Evolutionary conservation across 2,797 vertebrate species (phyloP).

Genomic region (Diglossa cyanea): DNA sequence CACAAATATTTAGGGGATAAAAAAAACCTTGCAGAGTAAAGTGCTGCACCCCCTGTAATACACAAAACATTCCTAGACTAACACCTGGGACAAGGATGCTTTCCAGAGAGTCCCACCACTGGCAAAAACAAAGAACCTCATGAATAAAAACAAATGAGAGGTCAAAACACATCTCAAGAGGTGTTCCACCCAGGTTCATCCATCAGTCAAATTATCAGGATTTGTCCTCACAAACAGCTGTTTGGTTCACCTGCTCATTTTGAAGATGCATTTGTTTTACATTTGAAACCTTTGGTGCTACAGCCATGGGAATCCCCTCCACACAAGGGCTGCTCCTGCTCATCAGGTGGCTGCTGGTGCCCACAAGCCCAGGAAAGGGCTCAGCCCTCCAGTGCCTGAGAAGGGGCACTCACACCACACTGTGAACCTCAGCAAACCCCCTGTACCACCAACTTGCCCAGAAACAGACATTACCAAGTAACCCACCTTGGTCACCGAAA

Average conservation of each 20-base stretch:
- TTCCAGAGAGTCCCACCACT: neutral
- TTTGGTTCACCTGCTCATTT: neutral
- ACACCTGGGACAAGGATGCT: neutral
- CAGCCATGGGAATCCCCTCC: neutral
- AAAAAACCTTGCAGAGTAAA: neutral
- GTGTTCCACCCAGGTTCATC: neutral
- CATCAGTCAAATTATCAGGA: neutral
- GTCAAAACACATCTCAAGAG: neutral
- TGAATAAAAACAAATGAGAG: neutral
- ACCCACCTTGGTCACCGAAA: neutral
- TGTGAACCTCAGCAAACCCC: neutral
- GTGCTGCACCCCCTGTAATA: neutral
- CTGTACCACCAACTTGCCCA: neutral
- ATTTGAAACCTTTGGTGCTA: neutral
- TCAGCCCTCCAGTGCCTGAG: neutral
- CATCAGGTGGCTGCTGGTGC: neutral
- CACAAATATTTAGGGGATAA: neutral
- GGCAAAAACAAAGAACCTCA: neutral
- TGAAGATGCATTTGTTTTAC: neutral
- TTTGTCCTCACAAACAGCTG: neutral
- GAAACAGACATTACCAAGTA: neutral
- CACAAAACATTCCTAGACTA: neutral
- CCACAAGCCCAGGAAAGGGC: neutral
- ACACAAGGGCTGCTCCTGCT: neutral
- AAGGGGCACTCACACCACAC: neutral